Evolutionary conservation across 2,113 vertebrate genomes (phyloP).

Genomic region (Nipponia nippon): DNA sequence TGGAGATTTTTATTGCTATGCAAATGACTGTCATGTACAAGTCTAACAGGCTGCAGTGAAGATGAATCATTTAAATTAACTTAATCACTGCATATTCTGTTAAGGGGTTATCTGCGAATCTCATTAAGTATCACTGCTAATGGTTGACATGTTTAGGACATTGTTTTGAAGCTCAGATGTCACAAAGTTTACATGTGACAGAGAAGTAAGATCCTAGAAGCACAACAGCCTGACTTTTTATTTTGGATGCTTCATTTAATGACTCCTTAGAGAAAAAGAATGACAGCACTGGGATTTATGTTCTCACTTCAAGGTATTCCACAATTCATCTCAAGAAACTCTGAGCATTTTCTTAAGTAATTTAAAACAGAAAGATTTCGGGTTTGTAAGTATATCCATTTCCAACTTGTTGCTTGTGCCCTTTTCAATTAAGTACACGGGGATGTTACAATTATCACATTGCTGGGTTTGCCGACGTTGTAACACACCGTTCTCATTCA

Average conservation of each 20-base stretch:
- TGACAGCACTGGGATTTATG: neutral
- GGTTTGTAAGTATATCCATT: neutral
- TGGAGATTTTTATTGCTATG: constrained; percentile 5
- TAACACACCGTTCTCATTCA: neutral
- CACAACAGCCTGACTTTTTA: neutral
- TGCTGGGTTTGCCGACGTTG: neutral
- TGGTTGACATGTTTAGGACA: neutral
- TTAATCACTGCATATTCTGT: neutral
- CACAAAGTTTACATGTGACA: neutral
- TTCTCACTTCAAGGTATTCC: constrained; percentile 25
- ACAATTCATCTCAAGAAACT: neutral
- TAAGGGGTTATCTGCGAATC: neutral
- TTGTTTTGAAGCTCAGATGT: constrained; percentile 8
- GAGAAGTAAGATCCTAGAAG: neutral
- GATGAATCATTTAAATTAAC: constrained; percentile 38
- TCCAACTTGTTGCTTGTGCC: neutral
- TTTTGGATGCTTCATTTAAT: constrained; percentile 24
- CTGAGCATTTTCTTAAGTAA: neutral
- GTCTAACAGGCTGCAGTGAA: neutral
- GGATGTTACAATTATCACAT: neutral
- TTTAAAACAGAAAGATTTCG: neutral
- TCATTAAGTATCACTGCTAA: neutral
- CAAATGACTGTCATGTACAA: neutral
- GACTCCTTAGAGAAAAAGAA: constrained; percentile 14
- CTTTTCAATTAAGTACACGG: rapidly evolving